Evolutionary conservation across 2,797 vertebrate species (phyloP).

Genomic region (Hozukius guyotensis): DNA sequence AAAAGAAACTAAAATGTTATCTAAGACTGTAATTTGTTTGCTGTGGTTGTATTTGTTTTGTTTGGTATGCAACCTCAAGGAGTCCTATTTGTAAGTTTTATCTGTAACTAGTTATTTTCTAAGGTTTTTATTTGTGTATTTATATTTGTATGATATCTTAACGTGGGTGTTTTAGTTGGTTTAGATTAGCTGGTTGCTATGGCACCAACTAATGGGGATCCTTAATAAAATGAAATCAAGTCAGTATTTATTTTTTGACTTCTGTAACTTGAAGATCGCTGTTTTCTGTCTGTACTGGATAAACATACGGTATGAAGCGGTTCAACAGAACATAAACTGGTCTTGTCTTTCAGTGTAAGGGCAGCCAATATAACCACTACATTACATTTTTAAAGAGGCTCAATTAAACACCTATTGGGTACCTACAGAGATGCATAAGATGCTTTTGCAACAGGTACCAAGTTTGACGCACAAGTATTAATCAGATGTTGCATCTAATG

Average conservation of each 20-base stretch:
- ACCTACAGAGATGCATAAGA: neutral
- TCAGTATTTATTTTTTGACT: neutral
- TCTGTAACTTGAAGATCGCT: neutral
- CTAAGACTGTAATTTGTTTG: too few relatives aligned
- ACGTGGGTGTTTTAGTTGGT: too few relatives aligned
- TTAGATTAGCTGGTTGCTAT: too few relatives aligned
- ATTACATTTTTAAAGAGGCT: neutral
- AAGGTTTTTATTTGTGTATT: too few relatives aligned
- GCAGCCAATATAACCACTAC: neutral
- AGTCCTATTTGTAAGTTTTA: too few relatives aligned
- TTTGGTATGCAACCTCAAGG: too few relatives aligned
- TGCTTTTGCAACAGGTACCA: neutral
- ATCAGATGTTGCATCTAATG: neutral
- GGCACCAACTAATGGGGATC: too few relatives aligned
- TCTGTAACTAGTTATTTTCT: too few relatives aligned
- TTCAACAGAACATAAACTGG: neutral
- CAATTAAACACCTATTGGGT: neutral
- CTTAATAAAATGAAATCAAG: too few relatives aligned
- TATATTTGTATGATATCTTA: too few relatives aligned
- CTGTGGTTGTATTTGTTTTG: too few relatives aligned
- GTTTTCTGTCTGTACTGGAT: neutral
- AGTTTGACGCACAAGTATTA: neutral
- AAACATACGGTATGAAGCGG: neutral
- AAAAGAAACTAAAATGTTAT: too few relatives aligned
- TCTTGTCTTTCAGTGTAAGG: neutral